These are phyloP conservation scores for Abscondita cerata DNA, from an alignment of 2,888 invertebrate species.

Conservation along the genomic window DNA sequence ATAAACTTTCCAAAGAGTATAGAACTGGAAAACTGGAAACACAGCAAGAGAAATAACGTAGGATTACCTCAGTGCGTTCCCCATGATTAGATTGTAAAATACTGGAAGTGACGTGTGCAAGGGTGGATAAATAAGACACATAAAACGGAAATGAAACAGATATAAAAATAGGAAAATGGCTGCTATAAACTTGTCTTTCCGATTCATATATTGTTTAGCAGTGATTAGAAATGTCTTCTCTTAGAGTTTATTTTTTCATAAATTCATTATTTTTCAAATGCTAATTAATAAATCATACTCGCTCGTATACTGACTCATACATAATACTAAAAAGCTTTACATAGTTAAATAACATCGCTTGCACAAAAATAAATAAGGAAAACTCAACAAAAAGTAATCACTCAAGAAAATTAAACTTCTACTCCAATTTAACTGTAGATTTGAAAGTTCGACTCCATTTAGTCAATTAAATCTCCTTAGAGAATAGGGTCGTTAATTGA, in stretches of 20 bases:
- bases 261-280: not conserved
- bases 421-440: constrained; percentile 31
- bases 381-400: constrained; percentile 25
- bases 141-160: constrained; percentile 62
- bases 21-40: constrained; percentile 50
- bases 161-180: constrained; percentile 61
- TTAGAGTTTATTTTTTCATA: not conserved
- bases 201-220: constrained; percentile 32
- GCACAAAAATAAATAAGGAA: not conserved
- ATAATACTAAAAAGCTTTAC: no score
- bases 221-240: constrained; percentile 28
- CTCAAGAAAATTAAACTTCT: constrained; percentile 36
- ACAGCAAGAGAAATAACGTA: constrained; percentile 61
- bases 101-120: constrained; percentile 62
- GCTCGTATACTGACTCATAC: no score
- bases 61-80: constrained; percentile 62
- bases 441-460: constrained; percentile 34
- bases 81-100: constrained; percentile 65
- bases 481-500: constrained; percentile 31
- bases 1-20: constrained; percentile 24
- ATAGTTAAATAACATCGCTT: no score
- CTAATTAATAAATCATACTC: not conserved
- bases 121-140: constrained; percentile 62
- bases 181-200: constrained; percentile 49
- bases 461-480: constrained; percentile 33